These are phyloP conservation scores for Leiothrix lutea DNA, from an alignment of 2,113 vertebrate species.

Conservation along the genomic window DNA sequence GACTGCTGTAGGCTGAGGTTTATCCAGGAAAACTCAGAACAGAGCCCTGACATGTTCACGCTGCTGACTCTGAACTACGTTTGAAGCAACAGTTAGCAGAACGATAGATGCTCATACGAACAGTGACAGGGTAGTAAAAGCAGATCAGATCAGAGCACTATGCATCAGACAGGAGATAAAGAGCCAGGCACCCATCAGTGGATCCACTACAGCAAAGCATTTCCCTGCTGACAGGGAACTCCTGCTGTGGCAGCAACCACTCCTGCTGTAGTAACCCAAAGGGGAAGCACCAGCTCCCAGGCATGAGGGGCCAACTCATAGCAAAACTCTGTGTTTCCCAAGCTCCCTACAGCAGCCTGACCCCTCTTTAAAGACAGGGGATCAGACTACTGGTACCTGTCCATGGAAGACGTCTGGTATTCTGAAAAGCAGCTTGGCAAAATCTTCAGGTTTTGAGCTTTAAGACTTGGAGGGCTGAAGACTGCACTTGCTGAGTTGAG, in stretches of 20 bases:
- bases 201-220: not conserved
- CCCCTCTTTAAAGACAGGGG: not conserved
- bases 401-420: not conserved
- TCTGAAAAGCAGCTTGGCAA: constrained; percentile 1
- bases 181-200: not conserved
- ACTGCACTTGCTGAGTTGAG: not conserved
- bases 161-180: not conserved
- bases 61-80: not conserved
- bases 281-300: not conserved
- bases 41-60: not conserved
- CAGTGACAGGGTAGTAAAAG: not conserved
- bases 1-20: not conserved
- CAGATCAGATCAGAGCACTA: not conserved
- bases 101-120: not conserved
- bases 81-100: not conserved
- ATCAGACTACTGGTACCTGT: not conserved
- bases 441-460: not conserved
- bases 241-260: not conserved
- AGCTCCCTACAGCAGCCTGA: not conserved
- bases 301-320: not conserved
- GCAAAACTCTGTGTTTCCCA: not conserved
- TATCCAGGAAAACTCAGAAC: not conserved
- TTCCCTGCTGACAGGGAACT: not conserved
- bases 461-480: not conserved
- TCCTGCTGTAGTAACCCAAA: not conserved